Conservation (phyloP, 1,140 invertebrate species). For the Aphelenchoides besseyi region DNA sequence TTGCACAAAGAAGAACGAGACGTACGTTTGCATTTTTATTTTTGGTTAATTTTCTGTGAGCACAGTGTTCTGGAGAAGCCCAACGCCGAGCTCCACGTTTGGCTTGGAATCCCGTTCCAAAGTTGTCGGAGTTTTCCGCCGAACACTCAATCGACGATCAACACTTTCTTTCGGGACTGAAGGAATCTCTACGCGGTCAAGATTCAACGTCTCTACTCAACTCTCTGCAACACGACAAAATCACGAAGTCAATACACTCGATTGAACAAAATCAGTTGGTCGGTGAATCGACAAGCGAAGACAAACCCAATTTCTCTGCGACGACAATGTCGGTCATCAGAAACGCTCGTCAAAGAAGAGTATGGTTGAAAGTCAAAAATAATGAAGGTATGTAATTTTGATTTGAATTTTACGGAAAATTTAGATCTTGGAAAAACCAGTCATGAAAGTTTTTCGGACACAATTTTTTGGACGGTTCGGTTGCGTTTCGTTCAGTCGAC, state of each 20-base stretch:
- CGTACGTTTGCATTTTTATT: conserved; percentile 27
- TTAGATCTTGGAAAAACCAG: conserved; percentile 27
- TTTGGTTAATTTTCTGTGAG: conserved; percentile 16
- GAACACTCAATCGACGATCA: not conserved
- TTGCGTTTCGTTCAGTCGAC: conserved; percentile 27
- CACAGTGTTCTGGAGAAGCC: not conserved
- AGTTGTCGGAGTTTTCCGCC: conserved; percentile 14
- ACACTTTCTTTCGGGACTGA: not conserved
- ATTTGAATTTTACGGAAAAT: conserved; percentile 1
- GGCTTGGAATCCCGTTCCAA: not conserved
- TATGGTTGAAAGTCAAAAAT: conserved; percentile 14
- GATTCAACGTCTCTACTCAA: not conserved
- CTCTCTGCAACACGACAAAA: not conserved
- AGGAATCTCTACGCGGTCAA: not conserved
- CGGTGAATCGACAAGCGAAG: conserved; percentile 12
- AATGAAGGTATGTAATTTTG: conserved; percentile 18
- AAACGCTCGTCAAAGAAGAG: not conserved
- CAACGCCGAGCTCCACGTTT: not conserved
- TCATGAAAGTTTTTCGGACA: conserved; percentile 37
- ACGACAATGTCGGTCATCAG: not conserved
- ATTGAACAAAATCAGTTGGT: conserved; percentile 9
- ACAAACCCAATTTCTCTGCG: conserved; percentile 11
- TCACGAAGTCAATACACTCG: not conserved
- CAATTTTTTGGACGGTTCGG: conserved; percentile 38
- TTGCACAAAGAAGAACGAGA: conserved; percentile 29